Evolutionary conservation across 2,888 invertebrate genomes (phyloP), one percentile per base, ranked within the genome.

Genomic region (Hirtodrosophila cameraria): DNA sequence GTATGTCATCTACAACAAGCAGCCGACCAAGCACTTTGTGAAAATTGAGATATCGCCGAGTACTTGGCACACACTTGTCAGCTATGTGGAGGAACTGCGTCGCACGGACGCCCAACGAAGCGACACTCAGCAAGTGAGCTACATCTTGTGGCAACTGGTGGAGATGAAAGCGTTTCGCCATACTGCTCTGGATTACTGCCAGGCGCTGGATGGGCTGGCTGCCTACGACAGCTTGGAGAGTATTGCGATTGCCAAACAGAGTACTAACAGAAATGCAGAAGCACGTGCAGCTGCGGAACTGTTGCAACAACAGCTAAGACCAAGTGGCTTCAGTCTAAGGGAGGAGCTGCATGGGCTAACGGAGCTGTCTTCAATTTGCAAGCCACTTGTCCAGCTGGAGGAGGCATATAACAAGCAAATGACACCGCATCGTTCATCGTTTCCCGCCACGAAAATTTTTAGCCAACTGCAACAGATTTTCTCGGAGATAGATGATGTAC

Each of bases 1-100:
- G 2, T 89, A 89, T 50, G 80, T 78, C 6, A 75, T 89, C 28
- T 89, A 86, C 46, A 86, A 89, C 48, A 89, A 89, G 46, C 90
- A 90, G 30, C 90, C 90, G 0, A 90, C 90, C 0, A 68, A 79
- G 18, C 63, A 70, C 3, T 90, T 75, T 52, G 58, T 81, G 0
- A 90, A 89, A 49, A 80, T 90, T 2, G 77, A 88, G 9, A 65
- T 88, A 0, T 79, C 81, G 1, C 59, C 55, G 2, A 25, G 54
- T 1, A 78, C 84, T 0, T 90, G 89, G 89, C 48, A 64, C 1
- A 49, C 68, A 2, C 57, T 90, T 0, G 62, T 49, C 7, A 55
- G 50, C 8, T 89, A 82, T 33, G 55, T 87, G 0, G 60, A 70
- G 11, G 25, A 50, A 4, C 39, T 83, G 18, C 61, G 66, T 0